Evolutionary conservation across 2,888 invertebrate genomes (phyloP), one percentile per base, ranked within the genome.

Genomic region (Buathra laborator): DNA sequence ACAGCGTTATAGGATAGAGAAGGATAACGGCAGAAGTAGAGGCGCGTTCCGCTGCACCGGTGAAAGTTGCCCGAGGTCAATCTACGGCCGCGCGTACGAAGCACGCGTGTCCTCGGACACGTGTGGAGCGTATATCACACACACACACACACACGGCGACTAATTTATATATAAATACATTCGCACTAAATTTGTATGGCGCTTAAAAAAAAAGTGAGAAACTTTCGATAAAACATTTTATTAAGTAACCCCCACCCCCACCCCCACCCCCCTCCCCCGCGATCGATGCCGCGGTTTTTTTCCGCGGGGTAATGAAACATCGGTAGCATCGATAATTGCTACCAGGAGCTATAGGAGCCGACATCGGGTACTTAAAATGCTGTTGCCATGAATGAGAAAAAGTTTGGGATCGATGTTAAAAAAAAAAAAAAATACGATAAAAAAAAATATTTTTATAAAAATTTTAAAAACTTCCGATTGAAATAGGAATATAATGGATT

Each of bases 11-110:
- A n/a, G 32, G 56, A 76, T 37, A 68, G 48, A 82, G 24, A 48
- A 62, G 72, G 62, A 68, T 14, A 24, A 29, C 32, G 32, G 29
- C n/a, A 7, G 32, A 62, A 53, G 66, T 70, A 62, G 71, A 74
- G 86, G 84, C 77, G 85, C 87, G 85, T 88, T 85, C 86, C 84
- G 83, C 75, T 83, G 86, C 83, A 84, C 80, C 86, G 91, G 92
- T 92, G 92, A 92, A 92, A 92, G 92, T 92, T 92, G 87, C 89
- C 89, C 92, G 92, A 92, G 91, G 92, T 92, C 92, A 90, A 91
- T 87, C 89, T 87, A 77, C 80, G 75, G 68, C 75, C 83, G 51
- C 53, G 66, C 81, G 44, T 66, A 67, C 51, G 53, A 32, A 43
- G 19, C 51, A 37, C 62, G 62, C 62, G 62, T 62, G 29, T 29